Evolutionary conservation across 2,888 invertebrate genomes (phyloP), one percentile per base, ranked within the genome.

Genomic region (Ectemnius lituratus): DNA sequence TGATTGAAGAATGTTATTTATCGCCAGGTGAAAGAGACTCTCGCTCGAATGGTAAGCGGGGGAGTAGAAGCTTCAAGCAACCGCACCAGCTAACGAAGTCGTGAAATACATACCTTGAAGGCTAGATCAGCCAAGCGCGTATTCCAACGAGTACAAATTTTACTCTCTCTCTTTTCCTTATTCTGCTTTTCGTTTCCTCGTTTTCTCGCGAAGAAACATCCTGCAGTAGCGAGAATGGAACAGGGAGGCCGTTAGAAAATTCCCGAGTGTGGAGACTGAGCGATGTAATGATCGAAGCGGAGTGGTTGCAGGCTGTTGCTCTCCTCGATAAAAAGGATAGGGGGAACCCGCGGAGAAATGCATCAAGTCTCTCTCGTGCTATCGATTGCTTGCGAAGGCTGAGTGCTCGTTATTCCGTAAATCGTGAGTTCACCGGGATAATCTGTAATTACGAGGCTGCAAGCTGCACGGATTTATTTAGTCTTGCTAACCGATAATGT

Each of bases 251-350:
- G 66, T 20, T 62, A 73, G 78, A 78, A 76, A 73, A 78, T 76
- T 73, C 70, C 76, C 70, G 27, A 57, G 58, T 45, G 70, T 70
- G 71, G 73, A 70, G 73, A 78, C 67, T 64, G 62, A 61, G 63
- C 76, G 78, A 78, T 71, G 73, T 76, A 78, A 78, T 78, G 76
- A 78, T 78, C 76, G 76, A 78, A 78, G 66, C 68, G 60, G 73
- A 76, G 73, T 63, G 73, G 73, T 78, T 78, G 66, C 20, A 45
- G 62, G 64, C 11, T 37, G 37, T 37, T 61, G 76, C 73, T 72
- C 63, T 27, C n/a, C 47, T 52, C 47, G 62, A 37, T 46, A 27
- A 56, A 68, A 67, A 70, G 61, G 64, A 56, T 37, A 11, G 37
- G 37, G 37, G 37, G 37, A 37, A 4, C 8, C 37, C 8, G 37